Conservation (phyloP, 2,797 vertebrate genomes). For the Gallirallus australis region DNA sequence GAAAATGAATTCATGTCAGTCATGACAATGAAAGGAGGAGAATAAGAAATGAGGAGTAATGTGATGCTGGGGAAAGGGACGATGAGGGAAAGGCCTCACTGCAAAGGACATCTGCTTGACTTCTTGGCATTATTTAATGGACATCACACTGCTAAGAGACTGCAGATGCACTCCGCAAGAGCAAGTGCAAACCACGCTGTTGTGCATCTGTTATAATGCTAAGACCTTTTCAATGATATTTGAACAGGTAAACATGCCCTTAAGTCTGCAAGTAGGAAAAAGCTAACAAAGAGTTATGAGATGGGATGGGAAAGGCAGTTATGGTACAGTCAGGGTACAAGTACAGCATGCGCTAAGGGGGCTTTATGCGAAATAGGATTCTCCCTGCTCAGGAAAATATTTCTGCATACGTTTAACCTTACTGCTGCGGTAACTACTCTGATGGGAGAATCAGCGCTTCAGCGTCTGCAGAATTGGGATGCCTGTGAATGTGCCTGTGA, state of each 20-base stretch:
- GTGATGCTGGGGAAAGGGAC: neutral
- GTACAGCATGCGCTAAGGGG: neutral
- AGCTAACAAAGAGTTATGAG: conserved; percentile 32
- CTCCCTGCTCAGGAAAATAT: neutral
- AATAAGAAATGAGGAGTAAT: neutral
- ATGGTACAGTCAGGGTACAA: neutral
- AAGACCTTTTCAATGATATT: conserved; percentile 66
- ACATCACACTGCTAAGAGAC: conserved; percentile 23
- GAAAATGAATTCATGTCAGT: neutral
- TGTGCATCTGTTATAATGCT: conserved; percentile 50
- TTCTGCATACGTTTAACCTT: fast-evolving
- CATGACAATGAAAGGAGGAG: neutral
- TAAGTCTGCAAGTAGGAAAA: conserved; percentile 4
- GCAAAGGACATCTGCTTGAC: conserved; percentile 5
- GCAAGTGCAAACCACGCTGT: conserved; percentile 15
- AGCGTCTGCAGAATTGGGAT: neutral
- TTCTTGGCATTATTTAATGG: conserved; percentile 11
- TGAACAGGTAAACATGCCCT: conserved; percentile 62
- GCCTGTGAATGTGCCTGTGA: neutral
- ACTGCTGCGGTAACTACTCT: neutral
- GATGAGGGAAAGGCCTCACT: neutral
- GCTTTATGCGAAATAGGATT: neutral
- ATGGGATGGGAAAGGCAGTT: neutral
- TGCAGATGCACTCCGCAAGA: conserved; percentile 25
- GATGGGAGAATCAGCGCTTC: neutral